These are phyloP conservation scores for Cetonia aurata DNA, from an alignment of 2,888 invertebrate species.

Conservation along the genomic window DNA sequence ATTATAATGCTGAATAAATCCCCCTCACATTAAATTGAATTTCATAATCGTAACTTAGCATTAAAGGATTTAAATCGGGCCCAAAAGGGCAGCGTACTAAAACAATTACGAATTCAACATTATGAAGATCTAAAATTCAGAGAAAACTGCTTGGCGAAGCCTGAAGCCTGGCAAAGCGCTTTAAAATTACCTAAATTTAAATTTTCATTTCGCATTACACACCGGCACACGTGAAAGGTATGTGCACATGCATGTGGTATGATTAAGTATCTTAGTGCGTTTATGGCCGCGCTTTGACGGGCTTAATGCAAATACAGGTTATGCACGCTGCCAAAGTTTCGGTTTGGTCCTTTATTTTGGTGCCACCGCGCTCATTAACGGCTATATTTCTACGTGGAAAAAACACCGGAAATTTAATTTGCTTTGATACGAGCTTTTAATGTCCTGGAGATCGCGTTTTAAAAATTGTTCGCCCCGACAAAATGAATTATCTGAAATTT, in stretches of 20 bases:
- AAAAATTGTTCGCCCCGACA: not conserved
- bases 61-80: conserved; percentile 28
- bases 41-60: conserved; percentile 29
- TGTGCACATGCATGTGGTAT: not conserved
- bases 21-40: not conserved
- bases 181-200: conserved; percentile 39
- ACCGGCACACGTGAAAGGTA: not conserved
- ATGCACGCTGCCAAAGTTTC: conserved; percentile 10
- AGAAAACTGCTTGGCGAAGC: conserved; percentile 31
- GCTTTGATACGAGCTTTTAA: conserved; percentile 27
- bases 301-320: conserved; percentile 29
- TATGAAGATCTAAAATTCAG: conserved; percentile 30
- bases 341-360: conserved; percentile 13
- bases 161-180: conserved; percentile 24
- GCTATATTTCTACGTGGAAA: conserved; percentile 17
- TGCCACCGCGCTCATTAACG: conserved; percentile 31
- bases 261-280: conserved; percentile 32
- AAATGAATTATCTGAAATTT: too few relatives aligned
- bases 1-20: too few relatives aligned
- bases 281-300: conserved; percentile 13
- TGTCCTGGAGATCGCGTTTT: conserved; percentile 15
- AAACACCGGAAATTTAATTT: conserved; percentile 33
- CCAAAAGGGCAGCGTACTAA: conserved; percentile 27
- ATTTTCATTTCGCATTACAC: conserved; percentile 35
- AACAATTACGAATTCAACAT: conserved; percentile 38